phyloP scores from a whole-genome alignment of 2,113 vertebrate species.

The Rhea pennata region DNA sequence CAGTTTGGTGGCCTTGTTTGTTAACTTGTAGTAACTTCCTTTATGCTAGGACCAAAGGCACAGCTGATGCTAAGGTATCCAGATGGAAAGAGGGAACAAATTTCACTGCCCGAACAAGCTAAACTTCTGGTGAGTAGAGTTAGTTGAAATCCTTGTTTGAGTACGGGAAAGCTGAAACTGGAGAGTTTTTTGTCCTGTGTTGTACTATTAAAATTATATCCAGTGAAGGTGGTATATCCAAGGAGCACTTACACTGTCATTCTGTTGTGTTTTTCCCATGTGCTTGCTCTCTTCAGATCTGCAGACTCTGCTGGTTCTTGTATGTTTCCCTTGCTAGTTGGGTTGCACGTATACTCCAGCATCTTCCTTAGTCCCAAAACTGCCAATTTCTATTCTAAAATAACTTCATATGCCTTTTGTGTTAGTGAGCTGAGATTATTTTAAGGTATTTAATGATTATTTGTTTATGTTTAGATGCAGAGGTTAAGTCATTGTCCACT shows the following conservation, averaged over 20 bases:
- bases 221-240: background rate
- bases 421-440: background rate
- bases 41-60: slow-evolving; percentile 93
- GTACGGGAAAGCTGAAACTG: background rate
- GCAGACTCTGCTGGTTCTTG: background rate
- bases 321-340: background rate
- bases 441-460: background rate
- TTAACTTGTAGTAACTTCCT: slow-evolving; percentile 37
- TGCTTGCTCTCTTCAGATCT: background rate
- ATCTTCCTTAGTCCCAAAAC: background rate
- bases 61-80: slow-evolving; percentile 98
- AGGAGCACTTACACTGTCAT: background rate
- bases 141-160: background rate
- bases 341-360: background rate
- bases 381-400: background rate
- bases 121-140: slow-evolving; percentile 90
- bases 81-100: slow-evolving; percentile 97
- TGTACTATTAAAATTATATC: rapidly evolving
- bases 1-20: background rate
- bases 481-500: background rate
- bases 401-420: background rate
- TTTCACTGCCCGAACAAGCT: slow-evolving; percentile 93
- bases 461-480: background rate
- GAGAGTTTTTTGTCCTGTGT: background rate
- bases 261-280: background rate